Percentiles rank a stretch among this genome's conserved stretches.
Conservation (phyloP, 2,797 vertebrate species). For the Cottoperca gobio region DNA sequence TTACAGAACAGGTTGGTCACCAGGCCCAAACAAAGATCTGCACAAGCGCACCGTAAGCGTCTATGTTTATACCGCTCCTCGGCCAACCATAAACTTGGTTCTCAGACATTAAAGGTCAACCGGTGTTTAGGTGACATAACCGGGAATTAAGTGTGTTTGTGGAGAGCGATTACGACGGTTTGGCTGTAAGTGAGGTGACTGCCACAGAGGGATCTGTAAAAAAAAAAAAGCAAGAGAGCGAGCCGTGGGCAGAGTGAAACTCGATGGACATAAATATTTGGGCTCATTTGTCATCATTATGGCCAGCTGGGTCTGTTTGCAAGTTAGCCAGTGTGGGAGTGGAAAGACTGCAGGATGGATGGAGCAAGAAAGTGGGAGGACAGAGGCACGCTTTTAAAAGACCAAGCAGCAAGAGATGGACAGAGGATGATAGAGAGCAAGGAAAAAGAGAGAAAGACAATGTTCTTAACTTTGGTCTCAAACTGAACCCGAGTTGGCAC, state of each 20-base stretch:
- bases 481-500: neutral
- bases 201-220: slow-evolving; percentile 47
- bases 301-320: slow-evolving; percentile 74
- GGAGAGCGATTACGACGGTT: slow-evolving; percentile 54
- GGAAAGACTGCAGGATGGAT: slow-evolving; percentile 61
- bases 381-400: slow-evolving; percentile 53
- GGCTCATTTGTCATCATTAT: slow-evolving; percentile 81
- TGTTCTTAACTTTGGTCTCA: slow-evolving; percentile 8
- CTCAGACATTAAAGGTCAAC: slow-evolving; percentile 64
- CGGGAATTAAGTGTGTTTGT: slow-evolving; percentile 65
- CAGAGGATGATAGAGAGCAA: slow-evolving; percentile 26
- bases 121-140: slow-evolving; percentile 77
- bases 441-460: slow-evolving; percentile 12
- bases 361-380: slow-evolving; percentile 60
- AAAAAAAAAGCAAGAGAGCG: slow-evolving; percentile 26
- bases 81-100: slow-evolving; percentile 52
- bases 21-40: slow-evolving; percentile 37
- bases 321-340: slow-evolving; percentile 70
- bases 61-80: slow-evolving; percentile 54
- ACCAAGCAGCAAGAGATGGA: slow-evolving; percentile 15
- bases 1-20: slow-evolving; percentile 31
- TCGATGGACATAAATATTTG: slow-evolving; percentile 82
- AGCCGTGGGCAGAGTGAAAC: slow-evolving; percentile 71
- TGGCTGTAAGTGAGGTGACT: slow-evolving; percentile 47
- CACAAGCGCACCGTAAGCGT: slow-evolving; percentile 25